Evolutionary conservation across 2,888 invertebrate species (phyloP).

Genomic region (Drosophila differens): DNA sequence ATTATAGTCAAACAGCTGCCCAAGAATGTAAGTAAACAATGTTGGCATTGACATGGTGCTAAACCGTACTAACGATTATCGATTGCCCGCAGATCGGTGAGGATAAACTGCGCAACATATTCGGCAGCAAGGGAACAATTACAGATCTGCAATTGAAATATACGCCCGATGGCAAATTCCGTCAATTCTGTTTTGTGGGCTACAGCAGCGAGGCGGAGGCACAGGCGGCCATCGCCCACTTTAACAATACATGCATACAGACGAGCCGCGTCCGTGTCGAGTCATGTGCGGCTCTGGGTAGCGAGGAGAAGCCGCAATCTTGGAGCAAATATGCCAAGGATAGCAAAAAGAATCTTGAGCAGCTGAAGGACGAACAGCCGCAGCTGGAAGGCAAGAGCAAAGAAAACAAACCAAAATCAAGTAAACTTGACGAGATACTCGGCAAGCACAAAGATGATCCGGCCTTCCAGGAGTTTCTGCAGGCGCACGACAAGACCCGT

Average conservation of each 20-base stretch:
- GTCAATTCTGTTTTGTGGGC: slow-evolving; percentile 97
- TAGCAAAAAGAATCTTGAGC: slow-evolving; percentile 86
- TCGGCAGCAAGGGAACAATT: slow-evolving; percentile 92
- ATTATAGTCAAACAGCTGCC: slow-evolving; percentile 96
- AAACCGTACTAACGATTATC: not conserved
- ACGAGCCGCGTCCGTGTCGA: slow-evolving; percentile 93
- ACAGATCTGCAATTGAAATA: slow-evolving; percentile 98
- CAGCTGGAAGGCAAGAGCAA: slow-evolving; percentile 83
- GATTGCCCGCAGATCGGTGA: slow-evolving; percentile 90
- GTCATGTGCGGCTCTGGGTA: slow-evolving; percentile 89
- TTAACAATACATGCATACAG: slow-evolving; percentile 94
- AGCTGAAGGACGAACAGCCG: slow-evolving; percentile 80
- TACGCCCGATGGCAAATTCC: slow-evolving; percentile 94
- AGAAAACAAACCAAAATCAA: slow-evolving; percentile 76
- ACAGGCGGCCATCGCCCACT: slow-evolving; percentile 90
- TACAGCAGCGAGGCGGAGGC: slow-evolving; percentile 94
- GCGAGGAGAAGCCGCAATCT: slow-evolving; percentile 92
- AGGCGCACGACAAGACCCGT: slow-evolving; percentile 90
- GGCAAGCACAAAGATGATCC: slow-evolving; percentile 95
- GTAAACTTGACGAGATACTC: slow-evolving; percentile 89
- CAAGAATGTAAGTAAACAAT: slow-evolving; percentile 89
- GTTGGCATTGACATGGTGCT: not conserved
- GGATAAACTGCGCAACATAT: slow-evolving; percentile 90
- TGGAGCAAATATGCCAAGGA: slow-evolving; percentile 97
- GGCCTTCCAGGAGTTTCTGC: slow-evolving; percentile 94